Base-by-base conservation (phyloP, 2,888 invertebrate species). In the Philaethria dido region DNA sequence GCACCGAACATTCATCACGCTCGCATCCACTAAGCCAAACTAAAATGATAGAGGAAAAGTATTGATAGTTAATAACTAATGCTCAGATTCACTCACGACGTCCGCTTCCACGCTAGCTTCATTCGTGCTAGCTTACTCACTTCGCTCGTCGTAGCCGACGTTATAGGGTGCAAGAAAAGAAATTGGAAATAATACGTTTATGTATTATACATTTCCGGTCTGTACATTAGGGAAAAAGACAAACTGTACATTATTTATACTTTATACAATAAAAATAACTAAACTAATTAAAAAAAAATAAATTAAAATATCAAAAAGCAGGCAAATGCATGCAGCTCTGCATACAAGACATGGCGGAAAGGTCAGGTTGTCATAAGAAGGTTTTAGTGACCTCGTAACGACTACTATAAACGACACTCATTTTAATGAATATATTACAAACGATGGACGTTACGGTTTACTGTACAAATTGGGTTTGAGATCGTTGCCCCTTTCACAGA, bases 401-500 rank as follows among this genome's bases (percentile, higher is more conserved):
- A 90, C 89, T 93, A 92, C 93, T 91, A 89, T 89, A 94, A 95
- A 95, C 95, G 95, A 95, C 95, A 95, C 94, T 95, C 95, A 95
- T 93, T 90, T 86, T 88, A 89, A 92, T 88, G 92, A 84, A 87
- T 89, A 92, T 90, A 89, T 92, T 92, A 92, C 92, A 92, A 92
- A 92, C 92, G 91, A 87, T 92, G 92, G 92, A 92, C 92, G 92
- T 91, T 89, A 91, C 88, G 85, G 81, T 85, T 86, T 81, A 85
- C 89, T 91, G 89, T 90, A 91, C 90, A 90, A 89, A 84, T 85
- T 86, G 84, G 83, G 87, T 86, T 89, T 87, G 93, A 94, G 94
- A 95, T 95, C 95, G 95, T 94, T 94, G 95, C 96, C 96, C 96
- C 96, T 96, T 95, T 95, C 96, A 96, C 96, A 96, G 95, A 95